Percentiles rank a stretch among this genome's conserved stretches.
phyloP scores from a whole-genome alignment of 2,797 vertebrate species.

The Phoxinus dragarum region DNA sequence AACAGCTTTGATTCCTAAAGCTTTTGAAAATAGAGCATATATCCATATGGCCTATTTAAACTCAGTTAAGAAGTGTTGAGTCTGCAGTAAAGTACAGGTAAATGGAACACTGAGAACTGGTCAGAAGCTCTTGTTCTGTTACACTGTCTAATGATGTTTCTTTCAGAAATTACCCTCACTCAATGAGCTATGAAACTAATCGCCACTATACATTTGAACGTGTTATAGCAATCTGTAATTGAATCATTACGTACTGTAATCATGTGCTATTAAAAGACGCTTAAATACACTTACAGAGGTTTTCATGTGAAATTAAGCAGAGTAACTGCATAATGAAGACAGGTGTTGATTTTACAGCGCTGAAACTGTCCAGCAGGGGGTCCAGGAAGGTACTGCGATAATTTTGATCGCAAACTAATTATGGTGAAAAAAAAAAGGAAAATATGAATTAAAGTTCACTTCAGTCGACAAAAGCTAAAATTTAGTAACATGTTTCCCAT shows the following conservation, averaged over 20 bases:
- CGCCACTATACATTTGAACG: neutral
- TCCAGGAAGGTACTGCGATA: neutral
- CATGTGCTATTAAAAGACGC: neutral
- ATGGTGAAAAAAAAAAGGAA: neutral
- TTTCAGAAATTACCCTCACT: neutral
- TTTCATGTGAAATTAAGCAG: slow-evolving; percentile 1
- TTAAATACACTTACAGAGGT: neutral
- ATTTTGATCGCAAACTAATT: neutral
- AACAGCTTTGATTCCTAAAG: slow-evolving; percentile 53
- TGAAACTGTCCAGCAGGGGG: neutral
- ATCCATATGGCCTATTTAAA: slow-evolving; percentile 68
- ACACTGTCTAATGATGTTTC: neutral
- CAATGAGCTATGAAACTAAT: slow-evolving; percentile 4
- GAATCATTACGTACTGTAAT: neutral
- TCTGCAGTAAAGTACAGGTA: slow-evolving; percentile 61
- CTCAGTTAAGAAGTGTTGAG: slow-evolving; percentile 54
- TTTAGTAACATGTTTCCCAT: neutral
- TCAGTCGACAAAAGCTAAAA: neutral
- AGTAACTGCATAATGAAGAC: neutral
- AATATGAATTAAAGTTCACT: neutral
- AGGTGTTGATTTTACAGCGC: neutral
- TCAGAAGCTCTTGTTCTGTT: neutral
- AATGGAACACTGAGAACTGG: slow-evolving; percentile 60
- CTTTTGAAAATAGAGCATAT: slow-evolving; percentile 64
- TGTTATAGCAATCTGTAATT: neutral